A percentile compares a stretch with the other conserved stretches of the same genome.
phyloP scores from a whole-genome alignment of 2,888 invertebrate genomes.

The Polydesmus complanatus region DNA sequence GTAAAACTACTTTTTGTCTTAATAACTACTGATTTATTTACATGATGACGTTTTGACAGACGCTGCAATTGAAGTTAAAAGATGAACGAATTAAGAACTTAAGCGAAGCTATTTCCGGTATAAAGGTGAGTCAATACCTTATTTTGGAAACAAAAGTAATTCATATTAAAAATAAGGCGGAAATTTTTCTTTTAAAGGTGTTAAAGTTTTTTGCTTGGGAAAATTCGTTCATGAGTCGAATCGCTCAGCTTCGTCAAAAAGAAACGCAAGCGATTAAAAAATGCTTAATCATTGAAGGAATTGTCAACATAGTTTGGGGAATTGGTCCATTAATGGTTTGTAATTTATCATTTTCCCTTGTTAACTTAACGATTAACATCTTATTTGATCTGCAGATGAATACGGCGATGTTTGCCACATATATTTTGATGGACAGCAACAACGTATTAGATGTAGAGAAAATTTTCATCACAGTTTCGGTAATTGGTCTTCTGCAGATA shows the following conservation, averaged over 20 bases:
- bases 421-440: neutral
- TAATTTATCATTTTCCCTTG: neutral
- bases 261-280: neutral
- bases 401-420: conserved; percentile 3
- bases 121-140: neutral
- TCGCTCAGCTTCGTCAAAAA: neutral
- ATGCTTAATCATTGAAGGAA: neutral
- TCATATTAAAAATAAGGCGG: too few species aligned
- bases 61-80: conserved; percentile 1
- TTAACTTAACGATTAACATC: neutral
- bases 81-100: conserved; percentile 10
- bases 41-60: too few species aligned
- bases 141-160: too few species aligned
- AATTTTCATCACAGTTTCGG: neutral
- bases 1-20: too few species aligned
- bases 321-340: neutral
- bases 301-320: neutral
- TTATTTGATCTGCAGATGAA: neutral
- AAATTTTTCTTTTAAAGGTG: conserved; percentile 1
- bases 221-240: conserved; percentile 5
- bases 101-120: conserved; percentile 7
- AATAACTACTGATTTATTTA: too few species aligned
- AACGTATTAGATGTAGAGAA: conserved; percentile 9
- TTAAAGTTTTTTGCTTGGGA: conserved; percentile 13
- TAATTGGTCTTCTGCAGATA: conserved; percentile 1